Base-by-base conservation (phyloP, 1,140 invertebrate species). In the Leptinotarsa undecemlineata region DNA sequence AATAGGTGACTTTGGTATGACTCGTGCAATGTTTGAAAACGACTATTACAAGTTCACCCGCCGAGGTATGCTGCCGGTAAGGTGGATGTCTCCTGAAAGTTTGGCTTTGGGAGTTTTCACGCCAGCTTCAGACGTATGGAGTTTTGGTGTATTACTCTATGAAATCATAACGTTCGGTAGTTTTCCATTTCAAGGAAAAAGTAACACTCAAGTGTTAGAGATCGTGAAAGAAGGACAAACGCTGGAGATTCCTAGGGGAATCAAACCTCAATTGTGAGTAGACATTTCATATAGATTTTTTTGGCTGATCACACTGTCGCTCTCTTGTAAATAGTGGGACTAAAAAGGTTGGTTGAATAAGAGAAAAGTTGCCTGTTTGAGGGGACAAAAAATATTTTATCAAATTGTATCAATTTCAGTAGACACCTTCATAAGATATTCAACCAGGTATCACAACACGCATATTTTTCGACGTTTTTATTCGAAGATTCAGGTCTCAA, bases 1-100 rank as follows among this genome's bases (percentile, higher is more conserved):
- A 85, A 89, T 98, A 15, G 95, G 93, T 4, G 96, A 98, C 85
- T 97, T 98, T 85, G 96, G 96, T 21, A 96, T 98, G 95, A 94
- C 94, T 5, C 87, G 95, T 33, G 90, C 94, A 4, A 93, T 96
- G 84, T 95, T 92, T 84, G 94, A 95, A 78, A 94, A 92, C 72
- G 95, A 96, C 82, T 96, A 96, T 83, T 95, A 95, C 81, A 90
- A 92, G 74, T 95, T 96, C 78, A 94, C 92, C 81, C 90, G 95
- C 20, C 93, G 93, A 84, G 95, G 92, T 17, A 93, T 96, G 88
- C 84, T 97, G 64, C 96, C 96, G 0, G 95, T 98, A 17, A 87
- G 96, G 80, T 98, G 96, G 96, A 98, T 98, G 96, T 90, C 94
- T 1, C 94, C 94, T 0, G 95, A 96, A 85, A 92, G 91, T 68